Evolutionary conservation across 2,797 vertebrate species (phyloP).

Genomic region (Neoniphon sammara): DNA sequence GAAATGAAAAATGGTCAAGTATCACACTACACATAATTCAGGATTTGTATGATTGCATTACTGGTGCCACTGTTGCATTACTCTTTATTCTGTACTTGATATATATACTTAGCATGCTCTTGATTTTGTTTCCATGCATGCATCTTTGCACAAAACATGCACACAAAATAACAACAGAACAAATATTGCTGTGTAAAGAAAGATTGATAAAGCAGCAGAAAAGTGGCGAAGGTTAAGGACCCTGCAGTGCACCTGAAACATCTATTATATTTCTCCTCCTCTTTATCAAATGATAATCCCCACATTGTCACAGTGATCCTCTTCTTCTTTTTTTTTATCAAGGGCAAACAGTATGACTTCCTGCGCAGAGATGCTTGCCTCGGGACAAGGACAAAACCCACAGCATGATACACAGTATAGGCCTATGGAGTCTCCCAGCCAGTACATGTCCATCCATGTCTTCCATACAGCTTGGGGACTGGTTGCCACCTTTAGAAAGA

Average conservation of each 20-base stretch:
- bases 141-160: neutral
- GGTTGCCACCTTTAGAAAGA: conserved; percentile 54
- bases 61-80: too few species aligned
- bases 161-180: neutral
- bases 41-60: neutral
- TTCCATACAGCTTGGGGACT: conserved; percentile 64
- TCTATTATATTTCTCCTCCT: conserved; percentile 27
- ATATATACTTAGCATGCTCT: neutral
- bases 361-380: conserved; percentile 41
- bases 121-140: neutral
- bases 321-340: conserved; percentile 47
- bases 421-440: conserved; percentile 64
- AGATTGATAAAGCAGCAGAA: neutral
- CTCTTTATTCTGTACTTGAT: too few species aligned
- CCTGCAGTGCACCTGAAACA: conserved; percentile 9
- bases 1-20: neutral
- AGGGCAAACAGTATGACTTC: conserved; percentile 75
- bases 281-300: conserved; percentile 58
- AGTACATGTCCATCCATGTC: conserved; percentile 68
- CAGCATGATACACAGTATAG: conserved; percentile 58
- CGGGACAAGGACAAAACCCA: conserved; percentile 59
- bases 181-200: neutral
- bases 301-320: conserved; percentile 56
- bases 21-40: neutral
- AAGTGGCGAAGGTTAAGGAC: conserved; percentile 15